Percentiles rank a stretch among this genome's conserved stretches.
Conservation (phyloP, 2,888 invertebrate genomes). For the Anaspis maculata region DNA sequence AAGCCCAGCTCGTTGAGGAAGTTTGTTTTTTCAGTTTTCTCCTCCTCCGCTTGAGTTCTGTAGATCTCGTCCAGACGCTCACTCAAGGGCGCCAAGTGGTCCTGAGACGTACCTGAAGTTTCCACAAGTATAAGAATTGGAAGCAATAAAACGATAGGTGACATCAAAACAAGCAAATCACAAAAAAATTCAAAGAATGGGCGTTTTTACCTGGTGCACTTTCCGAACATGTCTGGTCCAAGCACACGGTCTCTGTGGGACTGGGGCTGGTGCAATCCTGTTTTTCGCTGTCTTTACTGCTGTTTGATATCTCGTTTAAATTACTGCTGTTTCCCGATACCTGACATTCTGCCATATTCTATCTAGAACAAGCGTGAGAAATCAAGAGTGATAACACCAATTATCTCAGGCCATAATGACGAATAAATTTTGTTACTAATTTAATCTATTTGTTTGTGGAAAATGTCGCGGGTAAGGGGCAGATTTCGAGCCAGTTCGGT, state of each 20-base stretch:
- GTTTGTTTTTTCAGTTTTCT: slow-evolving; percentile 29
- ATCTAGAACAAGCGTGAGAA: too few species aligned
- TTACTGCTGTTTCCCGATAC: slow-evolving; percentile 27
- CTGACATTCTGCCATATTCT: slow-evolving; percentile 44
- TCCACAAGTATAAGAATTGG: too few species aligned
- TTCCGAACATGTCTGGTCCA: slow-evolving; percentile 27
- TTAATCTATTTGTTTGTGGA: too few species aligned
- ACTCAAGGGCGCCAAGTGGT: slow-evolving; percentile 21
- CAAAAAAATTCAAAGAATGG: too few species aligned
- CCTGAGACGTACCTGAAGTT: slow-evolving; percentile 32
- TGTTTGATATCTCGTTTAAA: slow-evolving; percentile 26
- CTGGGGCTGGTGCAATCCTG: slow-evolving; percentile 41
- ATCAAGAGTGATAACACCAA: too few species aligned
- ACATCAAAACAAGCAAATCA: too few species aligned
- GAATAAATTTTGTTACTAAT: too few species aligned
- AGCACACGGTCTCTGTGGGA: slow-evolving; percentile 39
- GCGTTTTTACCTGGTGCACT: slow-evolving; percentile 30
- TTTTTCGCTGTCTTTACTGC: slow-evolving; percentile 34
- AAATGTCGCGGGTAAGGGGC: too few species aligned
- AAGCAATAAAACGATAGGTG: too few species aligned
- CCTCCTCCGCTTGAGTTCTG: slow-evolving; percentile 16
- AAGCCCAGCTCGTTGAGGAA: slow-evolving; percentile 36
- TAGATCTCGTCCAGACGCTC: slow-evolving; percentile 19
- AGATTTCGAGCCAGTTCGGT: too few species aligned
- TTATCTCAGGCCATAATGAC: too few species aligned